Conservation (phyloP, 2,113 vertebrate species). For the Percopsis transmontana region DNA sequence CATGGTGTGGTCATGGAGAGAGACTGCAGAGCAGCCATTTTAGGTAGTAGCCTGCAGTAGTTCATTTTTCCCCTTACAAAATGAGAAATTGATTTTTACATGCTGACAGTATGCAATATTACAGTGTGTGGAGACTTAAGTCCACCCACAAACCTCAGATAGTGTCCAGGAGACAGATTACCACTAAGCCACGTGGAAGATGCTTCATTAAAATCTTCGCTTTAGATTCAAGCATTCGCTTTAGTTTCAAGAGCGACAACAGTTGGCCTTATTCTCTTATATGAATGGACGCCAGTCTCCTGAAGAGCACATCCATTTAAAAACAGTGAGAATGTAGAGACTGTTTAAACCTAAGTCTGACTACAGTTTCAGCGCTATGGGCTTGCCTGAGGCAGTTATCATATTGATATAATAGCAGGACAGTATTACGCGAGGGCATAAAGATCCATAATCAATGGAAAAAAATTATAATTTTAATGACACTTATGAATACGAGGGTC, state of each 20-base stretch:
- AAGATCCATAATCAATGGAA: constrained; percentile 6
- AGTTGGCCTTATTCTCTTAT: not conserved
- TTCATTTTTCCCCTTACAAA: constrained; percentile 56
- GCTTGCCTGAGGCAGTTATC: not conserved
- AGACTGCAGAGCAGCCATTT: constrained; percentile 39
- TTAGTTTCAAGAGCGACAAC: not conserved
- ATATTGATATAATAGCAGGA: not conserved
- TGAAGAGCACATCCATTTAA: too few species aligned
- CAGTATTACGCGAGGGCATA: not conserved
- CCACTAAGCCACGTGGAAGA: constrained; percentile 11
- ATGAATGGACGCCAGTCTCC: not conserved
- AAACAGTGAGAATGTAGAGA: not conserved
- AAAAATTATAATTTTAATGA: not conserved
- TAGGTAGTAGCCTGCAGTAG: constrained; percentile 33
- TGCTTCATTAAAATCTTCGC: constrained; percentile 14
- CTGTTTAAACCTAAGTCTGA: not conserved
- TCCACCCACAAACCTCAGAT: constrained; percentile 22
- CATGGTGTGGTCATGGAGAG: not conserved
- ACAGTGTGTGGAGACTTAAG: constrained; percentile 9
- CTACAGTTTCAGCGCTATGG: not conserved
- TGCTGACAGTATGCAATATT: constrained; percentile 48
- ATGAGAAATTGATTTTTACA: constrained; percentile 71
- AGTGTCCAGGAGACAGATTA: constrained; percentile 26
- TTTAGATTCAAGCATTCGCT: not conserved
- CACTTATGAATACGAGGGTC: not conserved